A percentile compares a stretch with the other conserved stretches of the same genome.
These are phyloP conservation scores for Hyalella azteca DNA, from an alignment of 2,888 invertebrate genomes.

Conservation along the genomic window DNA sequence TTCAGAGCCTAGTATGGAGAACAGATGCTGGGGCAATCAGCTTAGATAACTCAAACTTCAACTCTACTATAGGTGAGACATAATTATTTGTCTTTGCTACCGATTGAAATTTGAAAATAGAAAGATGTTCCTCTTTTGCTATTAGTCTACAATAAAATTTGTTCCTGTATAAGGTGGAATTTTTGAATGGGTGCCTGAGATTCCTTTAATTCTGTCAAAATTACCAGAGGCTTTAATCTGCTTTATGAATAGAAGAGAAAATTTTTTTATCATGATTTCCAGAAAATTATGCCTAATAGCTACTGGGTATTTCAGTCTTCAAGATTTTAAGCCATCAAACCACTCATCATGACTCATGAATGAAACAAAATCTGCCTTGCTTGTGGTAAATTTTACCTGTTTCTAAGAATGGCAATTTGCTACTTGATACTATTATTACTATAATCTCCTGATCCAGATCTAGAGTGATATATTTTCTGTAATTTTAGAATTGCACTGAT, in stretches of 20 bases:
- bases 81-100: neutral
- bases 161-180: neutral
- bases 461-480: neutral
- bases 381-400: too few relatives aligned
- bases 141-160: neutral
- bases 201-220: neutral
- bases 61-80: slow-evolving; percentile 2
- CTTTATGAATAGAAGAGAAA: neutral
- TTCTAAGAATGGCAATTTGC: too few relatives aligned
- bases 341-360: too few relatives aligned
- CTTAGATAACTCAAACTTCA: slow-evolving; percentile 77
- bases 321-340: too few relatives aligned
- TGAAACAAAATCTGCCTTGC: too few relatives aligned
- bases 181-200: neutral
- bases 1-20: neutral
- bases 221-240: neutral
- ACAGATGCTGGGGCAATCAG: slow-evolving; percentile 81
- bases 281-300: neutral
- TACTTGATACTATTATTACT: too few relatives aligned
- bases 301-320: neutral
- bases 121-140: neutral
- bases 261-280: neutral
- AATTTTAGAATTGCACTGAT: too few relatives aligned
- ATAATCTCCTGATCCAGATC: neutral
- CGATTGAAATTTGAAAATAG: neutral